These are phyloP conservation scores for Colossoma macropomum DNA, from an alignment of 2,113 vertebrate genomes.

Conservation along the genomic window DNA sequence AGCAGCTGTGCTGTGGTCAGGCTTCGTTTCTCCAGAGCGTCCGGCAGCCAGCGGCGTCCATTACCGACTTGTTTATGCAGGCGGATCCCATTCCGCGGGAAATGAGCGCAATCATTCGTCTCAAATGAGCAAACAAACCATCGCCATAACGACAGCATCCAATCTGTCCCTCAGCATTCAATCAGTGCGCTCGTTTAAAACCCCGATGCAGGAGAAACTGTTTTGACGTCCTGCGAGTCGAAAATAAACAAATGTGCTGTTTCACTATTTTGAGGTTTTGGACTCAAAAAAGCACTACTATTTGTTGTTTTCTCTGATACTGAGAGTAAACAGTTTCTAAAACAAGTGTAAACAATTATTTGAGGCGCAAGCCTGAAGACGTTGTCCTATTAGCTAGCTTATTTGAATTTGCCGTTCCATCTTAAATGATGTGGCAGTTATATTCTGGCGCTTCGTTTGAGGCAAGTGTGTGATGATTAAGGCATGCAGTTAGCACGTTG, in stretches of 20 bases:
- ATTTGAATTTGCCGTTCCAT: too few species aligned
- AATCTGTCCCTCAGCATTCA: constrained; percentile 40
- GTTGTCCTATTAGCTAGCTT: too few species aligned
- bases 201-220: constrained; percentile 34
- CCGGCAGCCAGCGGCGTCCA: constrained; percentile 6
- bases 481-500: too few species aligned
- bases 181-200: constrained; percentile 49
- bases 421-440: too few species aligned
- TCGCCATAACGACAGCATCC: constrained; percentile 48
- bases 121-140: constrained; percentile 50
- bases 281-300: too few species aligned
- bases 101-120: constrained; percentile 44
- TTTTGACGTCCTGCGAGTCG: constrained; percentile 26
- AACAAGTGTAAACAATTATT: too few species aligned
- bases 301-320: too few species aligned
- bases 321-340: too few species aligned
- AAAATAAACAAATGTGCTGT: not conserved
- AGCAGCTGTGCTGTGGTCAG: constrained; percentile 46
- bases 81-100: constrained; percentile 46
- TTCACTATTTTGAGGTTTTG: too few species aligned
- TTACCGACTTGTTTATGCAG: constrained; percentile 36
- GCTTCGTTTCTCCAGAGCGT: constrained; percentile 41
- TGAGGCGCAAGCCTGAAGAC: too few species aligned
- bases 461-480: too few species aligned
- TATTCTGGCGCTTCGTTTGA: too few species aligned